A percentile compares a stretch with the other conserved stretches of the same genome.
Evolutionary conservation across 1,140 invertebrate species (phyloP).

Genomic region (Ceratitis capitata): DNA sequence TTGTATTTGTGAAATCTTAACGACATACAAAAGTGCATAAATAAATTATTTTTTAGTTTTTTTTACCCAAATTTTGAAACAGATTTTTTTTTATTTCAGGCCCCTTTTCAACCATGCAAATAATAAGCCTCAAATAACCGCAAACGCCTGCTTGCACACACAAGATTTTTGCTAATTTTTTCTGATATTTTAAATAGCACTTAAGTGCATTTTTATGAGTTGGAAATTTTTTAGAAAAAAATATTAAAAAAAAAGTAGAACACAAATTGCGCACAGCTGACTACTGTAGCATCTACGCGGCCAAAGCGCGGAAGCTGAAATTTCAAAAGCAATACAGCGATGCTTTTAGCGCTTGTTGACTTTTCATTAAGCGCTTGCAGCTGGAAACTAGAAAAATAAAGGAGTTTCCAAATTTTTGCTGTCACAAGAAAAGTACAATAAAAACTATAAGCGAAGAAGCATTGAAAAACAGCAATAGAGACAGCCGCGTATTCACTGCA

Average conservation of each 20-base stretch:
- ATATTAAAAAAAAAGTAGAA: background rate
- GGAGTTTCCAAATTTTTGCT: background rate
- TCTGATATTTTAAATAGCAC: slow-evolving; percentile 1
- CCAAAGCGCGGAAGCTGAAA: background rate
- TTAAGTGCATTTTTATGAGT: slow-evolving; percentile 28
- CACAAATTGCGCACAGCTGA: background rate
- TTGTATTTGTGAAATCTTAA: too few relatives aligned
- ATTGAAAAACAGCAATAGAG: background rate
- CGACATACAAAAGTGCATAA: too few relatives aligned
- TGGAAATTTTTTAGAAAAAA: too few relatives aligned
- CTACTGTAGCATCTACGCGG: background rate
- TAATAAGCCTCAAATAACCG: background rate
- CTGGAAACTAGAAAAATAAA: background rate
- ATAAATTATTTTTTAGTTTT: too few relatives aligned
- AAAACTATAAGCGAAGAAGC: background rate
- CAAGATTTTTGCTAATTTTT: background rate
- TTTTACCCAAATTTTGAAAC: too few relatives aligned
- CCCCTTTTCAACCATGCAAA: too few relatives aligned
- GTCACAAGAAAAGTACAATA: background rate
- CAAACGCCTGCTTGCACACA: background rate
- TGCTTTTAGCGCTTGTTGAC: slow-evolving; percentile 22
- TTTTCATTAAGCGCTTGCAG: slow-evolving; percentile 28
- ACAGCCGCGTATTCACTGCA: too few relatives aligned
- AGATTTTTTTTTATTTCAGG: too few relatives aligned
- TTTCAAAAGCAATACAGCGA: background rate